A percentile compares a stretch with the other conserved stretches of the same genome.
These are phyloP conservation scores for Sakesphorus luctuosus DNA, from an alignment of 2,113 vertebrate species.

Conservation along the genomic window DNA sequence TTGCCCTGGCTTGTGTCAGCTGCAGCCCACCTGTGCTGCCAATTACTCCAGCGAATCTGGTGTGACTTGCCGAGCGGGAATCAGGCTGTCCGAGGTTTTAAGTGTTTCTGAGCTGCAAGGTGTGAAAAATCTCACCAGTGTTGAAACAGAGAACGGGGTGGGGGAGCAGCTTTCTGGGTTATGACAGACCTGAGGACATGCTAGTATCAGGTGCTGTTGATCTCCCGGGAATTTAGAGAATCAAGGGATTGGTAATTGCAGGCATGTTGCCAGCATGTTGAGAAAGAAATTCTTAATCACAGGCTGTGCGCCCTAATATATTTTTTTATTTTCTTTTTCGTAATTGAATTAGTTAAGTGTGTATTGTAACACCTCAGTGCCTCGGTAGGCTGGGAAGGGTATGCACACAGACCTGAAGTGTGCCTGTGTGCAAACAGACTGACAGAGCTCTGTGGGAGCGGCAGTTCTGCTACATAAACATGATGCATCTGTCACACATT, in stretches of 20 bases:
- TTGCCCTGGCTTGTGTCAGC: conserved; percentile 46
- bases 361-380: neutral
- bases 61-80: conserved; percentile 10
- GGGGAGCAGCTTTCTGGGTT: neutral
- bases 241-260: conserved; percentile 58
- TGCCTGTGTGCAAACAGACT: neutral
- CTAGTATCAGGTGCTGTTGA: conserved; percentile 53
- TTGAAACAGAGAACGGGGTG: neutral
- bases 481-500: neutral
- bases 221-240: conserved; percentile 31
- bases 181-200: conserved; percentile 19
- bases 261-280: neutral
- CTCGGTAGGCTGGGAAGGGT: neutral
- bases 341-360: conserved; percentile 31
- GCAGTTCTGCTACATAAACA: neutral
- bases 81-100: conserved; percentile 43
- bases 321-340: neutral
- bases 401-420: fast-evolving
- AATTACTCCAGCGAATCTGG: conserved; percentile 45
- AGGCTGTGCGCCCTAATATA: neutral
- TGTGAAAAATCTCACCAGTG: conserved; percentile 61
- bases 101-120: conserved; percentile 49
- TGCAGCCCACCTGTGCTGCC: conserved; percentile 65
- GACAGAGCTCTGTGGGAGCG: neutral
- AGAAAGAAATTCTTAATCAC: conserved; percentile 52